Evolutionary conservation across 2,797 vertebrate genomes (phyloP), one percentile per base, ranked within the genome.

Genomic region (Taeniopygia guttata): DNA sequence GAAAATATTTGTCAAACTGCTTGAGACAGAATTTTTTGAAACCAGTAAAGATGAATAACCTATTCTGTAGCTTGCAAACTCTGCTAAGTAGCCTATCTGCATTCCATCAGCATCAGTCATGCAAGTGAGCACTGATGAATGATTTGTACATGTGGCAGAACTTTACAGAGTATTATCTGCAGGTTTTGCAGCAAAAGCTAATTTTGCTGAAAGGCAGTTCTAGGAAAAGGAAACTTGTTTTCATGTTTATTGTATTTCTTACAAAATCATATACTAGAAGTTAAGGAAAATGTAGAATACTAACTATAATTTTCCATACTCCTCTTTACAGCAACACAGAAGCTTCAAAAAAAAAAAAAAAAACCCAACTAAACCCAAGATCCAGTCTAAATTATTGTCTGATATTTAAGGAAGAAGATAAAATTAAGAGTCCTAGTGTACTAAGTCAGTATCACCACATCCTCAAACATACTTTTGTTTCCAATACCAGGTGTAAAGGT

Each of bases 61-160:
- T 88, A 76, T 82, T 89, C 85, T 83, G 70, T 34, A 93, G 80
- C 91, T 78, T 89, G 84, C 73, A 92, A 94, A 92, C 94, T 89
- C 80, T 72, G 80, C 87, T 94, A 96, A 94, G 93, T 77, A 96
- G 80, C 74, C 88, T 67, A 93, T 88, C 95, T 90, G 92, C 95
- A 96, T 96, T 97, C 95, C 95, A 94, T 93, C 94, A 82, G 96
- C 87, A 93, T 94, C 89, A 91, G 91, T 96, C 94, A 96, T 51
- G 59, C 91, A 90, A 96, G 91, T 82, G 93, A 0, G 7, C 68
- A 16, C 87, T 82, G 95, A 94, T 89, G 94, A 96, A 93, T 88
- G 85, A 96, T 96, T 63, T 95, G 89, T 94, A 91, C 85, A 95
- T 94, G 94, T 95, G 93, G 95, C 94, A 96, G 63, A 90, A 88